Evolutionary conservation across 2,113 vertebrate genomes (phyloP).

Genomic region (Fukomys damarensis): DNA sequence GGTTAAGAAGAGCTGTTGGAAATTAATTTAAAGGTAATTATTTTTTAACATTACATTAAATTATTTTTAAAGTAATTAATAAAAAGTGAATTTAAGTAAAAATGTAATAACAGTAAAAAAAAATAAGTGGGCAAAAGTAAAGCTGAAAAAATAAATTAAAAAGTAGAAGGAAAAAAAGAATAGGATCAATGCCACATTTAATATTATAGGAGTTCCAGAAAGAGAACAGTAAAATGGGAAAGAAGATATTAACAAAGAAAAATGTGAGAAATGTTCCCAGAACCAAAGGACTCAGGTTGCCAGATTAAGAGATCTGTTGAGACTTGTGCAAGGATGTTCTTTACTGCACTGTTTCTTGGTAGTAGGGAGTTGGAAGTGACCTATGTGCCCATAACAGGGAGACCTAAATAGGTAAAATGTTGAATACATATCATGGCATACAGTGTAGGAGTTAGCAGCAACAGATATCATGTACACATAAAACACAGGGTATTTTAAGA

Average conservation of each 20-base stretch:
- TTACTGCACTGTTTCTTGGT: background rate
- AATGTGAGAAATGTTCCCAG: background rate
- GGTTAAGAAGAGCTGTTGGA: background rate
- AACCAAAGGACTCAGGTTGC: background rate
- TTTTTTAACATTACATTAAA: no score
- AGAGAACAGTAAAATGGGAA: slow-evolving; percentile 1
- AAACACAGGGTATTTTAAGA: background rate
- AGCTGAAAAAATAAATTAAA: background rate
- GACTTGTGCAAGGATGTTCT: background rate
- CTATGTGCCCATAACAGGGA: background rate
- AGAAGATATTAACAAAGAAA: slow-evolving; percentile 61
- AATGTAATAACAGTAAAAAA: slow-evolving; percentile 8
- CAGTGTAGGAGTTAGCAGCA: background rate
- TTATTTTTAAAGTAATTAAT: background rate
- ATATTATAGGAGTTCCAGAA: background rate
- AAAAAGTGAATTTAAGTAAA: slow-evolving; percentile 24
- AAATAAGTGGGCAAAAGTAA: background rate
- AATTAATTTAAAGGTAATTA: background rate
- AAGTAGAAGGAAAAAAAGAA: background rate
- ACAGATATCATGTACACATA: background rate
- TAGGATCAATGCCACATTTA: background rate
- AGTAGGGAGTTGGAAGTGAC: background rate
- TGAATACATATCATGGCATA: background rate
- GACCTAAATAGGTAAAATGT: background rate
- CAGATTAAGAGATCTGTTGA: background rate